These are phyloP conservation scores for Lathamus discolor DNA, from an alignment of 2,113 vertebrate genomes.

Conservation along the genomic window DNA sequence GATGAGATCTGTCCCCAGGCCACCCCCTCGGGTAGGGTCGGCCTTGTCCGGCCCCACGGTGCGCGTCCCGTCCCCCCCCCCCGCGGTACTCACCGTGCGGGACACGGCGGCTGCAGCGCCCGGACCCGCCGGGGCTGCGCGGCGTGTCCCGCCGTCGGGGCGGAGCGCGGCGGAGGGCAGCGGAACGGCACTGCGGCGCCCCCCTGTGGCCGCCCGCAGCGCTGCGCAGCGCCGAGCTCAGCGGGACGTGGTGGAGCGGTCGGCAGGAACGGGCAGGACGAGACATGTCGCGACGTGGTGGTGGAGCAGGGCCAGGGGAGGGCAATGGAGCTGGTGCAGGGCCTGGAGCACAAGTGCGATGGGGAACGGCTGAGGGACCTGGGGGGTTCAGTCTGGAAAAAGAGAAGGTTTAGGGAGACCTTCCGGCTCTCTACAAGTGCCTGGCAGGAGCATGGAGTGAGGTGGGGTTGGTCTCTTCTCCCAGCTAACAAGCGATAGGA, in stretches of 20 bases:
- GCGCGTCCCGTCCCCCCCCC: neutral
- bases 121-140: neutral
- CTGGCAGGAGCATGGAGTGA: neutral
- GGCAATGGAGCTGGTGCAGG: no score
- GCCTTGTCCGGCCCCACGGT: neutral
- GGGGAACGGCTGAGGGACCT: neutral
- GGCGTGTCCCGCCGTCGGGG: neutral
- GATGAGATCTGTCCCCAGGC: neutral
- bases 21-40: neutral
- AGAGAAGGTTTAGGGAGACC: neutral
- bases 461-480: neutral
- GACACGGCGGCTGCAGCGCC: neutral
- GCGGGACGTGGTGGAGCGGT: neutral
- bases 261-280: neutral
- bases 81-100: neutral
- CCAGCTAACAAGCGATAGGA: neutral
- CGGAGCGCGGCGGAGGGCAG: neutral
- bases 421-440: neutral
- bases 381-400: neutral
- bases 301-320: no score
- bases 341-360: neutral
- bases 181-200: neutral
- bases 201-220: neutral
- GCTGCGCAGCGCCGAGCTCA: neutral
- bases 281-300: neutral